Percentiles rank a stretch among this genome's conserved stretches.
Evolutionary conservation across 2,113 vertebrate species (phyloP).

Genomic region (Synchiropus splendidus): DNA sequence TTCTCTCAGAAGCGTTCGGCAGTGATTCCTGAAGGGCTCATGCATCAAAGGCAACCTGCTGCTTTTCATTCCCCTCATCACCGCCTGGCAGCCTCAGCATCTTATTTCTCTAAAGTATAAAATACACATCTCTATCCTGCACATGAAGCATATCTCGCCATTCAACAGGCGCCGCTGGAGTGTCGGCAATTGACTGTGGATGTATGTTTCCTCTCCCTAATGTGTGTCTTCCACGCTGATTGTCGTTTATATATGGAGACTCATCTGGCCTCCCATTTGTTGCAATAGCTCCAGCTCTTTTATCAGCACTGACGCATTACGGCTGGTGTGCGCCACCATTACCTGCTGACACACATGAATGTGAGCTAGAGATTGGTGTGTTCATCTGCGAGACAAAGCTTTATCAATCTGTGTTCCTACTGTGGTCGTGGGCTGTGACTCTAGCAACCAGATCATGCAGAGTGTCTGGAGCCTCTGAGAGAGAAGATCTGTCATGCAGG

Average conservation of each 20-base stretch:
- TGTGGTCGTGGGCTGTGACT: too few relatives aligned
- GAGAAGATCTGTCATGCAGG: too few relatives aligned
- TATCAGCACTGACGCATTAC: too few relatives aligned
- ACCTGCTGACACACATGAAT: too few relatives aligned
- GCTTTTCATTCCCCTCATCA: constrained; percentile 26
- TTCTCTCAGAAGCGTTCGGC: constrained; percentile 21
- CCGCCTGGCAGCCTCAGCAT: constrained; percentile 16
- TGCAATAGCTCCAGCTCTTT: too few relatives aligned
- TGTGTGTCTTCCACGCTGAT: not conserved
- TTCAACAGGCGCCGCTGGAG: not conserved
- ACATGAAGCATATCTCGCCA: constrained; percentile 1
- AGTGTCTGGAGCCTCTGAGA: too few relatives aligned
- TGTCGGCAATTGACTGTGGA: constrained; percentile 2
- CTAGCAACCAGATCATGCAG: too few relatives aligned
- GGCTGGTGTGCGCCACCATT: too few relatives aligned
- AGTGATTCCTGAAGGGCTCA: constrained; percentile 23
- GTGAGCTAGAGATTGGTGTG: too few relatives aligned
- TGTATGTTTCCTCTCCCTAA: not conserved
- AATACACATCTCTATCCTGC: constrained; percentile 10
- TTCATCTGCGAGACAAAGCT: too few relatives aligned
- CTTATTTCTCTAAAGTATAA: constrained; percentile 20
- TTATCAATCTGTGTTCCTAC: too few relatives aligned
- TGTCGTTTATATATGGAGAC: not conserved
- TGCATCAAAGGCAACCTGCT: constrained; percentile 36
- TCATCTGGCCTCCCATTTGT: not conserved